These are phyloP conservation scores for Brachypalpus laphriformis DNA, from an alignment of 2,888 invertebrate genomes.

Conservation along the genomic window DNA sequence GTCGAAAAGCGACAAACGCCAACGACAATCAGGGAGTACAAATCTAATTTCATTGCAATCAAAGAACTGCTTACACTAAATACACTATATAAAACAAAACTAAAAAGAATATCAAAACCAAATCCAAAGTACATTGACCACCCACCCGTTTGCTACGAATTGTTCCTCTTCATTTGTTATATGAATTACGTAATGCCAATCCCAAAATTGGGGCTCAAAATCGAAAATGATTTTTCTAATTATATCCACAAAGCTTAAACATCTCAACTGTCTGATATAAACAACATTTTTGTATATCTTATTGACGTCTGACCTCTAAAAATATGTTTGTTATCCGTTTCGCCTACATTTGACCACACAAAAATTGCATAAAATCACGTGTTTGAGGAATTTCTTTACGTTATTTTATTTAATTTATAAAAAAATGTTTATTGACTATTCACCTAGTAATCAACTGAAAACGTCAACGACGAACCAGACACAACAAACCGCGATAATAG, in stretches of 20 bases:
- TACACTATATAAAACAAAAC: not conserved
- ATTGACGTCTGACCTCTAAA: conserved; percentile 1
- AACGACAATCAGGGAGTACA: too few species aligned
- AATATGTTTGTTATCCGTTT: not conserved
- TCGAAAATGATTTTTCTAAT: not conserved
- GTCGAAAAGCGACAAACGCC: too few species aligned
- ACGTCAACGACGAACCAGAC: not conserved
- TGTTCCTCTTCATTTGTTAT: not conserved
- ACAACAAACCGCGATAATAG: conserved; percentile 7
- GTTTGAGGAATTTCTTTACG: not conserved
- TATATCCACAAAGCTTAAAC: not conserved
- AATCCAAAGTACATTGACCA: not conserved
- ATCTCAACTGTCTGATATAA: not conserved
- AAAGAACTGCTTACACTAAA: not conserved
- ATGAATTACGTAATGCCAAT: not conserved
- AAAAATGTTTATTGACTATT: not conserved
- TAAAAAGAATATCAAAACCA: not conserved
- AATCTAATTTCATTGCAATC: too few species aligned
- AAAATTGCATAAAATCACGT: conserved; percentile 6
- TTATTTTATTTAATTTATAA: not conserved
- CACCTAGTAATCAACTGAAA: not conserved
- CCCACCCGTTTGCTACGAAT: not conserved
- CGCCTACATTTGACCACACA: not conserved
- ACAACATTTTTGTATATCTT: not conserved
- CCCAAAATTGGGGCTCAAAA: not conserved